Conservation (phyloP, 2,113 vertebrate genomes). For the Carassius gibelio region DNA sequence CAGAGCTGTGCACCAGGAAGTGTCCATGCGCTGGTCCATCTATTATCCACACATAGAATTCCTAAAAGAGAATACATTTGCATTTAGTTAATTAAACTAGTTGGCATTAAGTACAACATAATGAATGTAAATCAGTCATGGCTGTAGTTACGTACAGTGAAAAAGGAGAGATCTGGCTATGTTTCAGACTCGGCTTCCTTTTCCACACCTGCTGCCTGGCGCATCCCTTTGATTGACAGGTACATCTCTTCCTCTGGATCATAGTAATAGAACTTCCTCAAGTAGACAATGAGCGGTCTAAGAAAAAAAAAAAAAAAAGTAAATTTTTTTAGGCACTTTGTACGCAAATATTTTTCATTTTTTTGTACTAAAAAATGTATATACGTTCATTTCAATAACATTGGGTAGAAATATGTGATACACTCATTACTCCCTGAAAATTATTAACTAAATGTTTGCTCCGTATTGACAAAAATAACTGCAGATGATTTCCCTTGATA, state of each 20-base stretch:
- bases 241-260: constrained; percentile 96
- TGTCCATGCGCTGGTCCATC: constrained; percentile 49
- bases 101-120: not conserved
- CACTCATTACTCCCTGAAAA: not conserved
- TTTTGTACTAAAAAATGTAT: not conserved
- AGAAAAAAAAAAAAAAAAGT: not conserved
- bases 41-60: constrained; percentile 62
- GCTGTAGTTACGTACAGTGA: constrained; percentile 61
- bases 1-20: constrained; percentile 57
- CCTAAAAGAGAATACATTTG: constrained; percentile 51
- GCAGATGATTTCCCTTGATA: not conserved
- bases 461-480: not conserved
- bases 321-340: constrained; percentile 79
- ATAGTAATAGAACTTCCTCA: constrained; percentile 96
- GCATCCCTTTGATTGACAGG: constrained; percentile 85
- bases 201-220: constrained; percentile 80
- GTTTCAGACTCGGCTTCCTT: constrained; percentile 84
- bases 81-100: not conserved
- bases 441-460: not conserved
- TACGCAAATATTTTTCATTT: not conserved
- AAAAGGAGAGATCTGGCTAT: constrained; percentile 73
- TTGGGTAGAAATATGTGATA: too few species aligned
- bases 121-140: not conserved
- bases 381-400: not conserved
- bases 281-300: constrained; percentile 91